Base-by-base conservation (phyloP, 2,888 invertebrate genomes). In the Glaucopsyche alexis region DNA sequence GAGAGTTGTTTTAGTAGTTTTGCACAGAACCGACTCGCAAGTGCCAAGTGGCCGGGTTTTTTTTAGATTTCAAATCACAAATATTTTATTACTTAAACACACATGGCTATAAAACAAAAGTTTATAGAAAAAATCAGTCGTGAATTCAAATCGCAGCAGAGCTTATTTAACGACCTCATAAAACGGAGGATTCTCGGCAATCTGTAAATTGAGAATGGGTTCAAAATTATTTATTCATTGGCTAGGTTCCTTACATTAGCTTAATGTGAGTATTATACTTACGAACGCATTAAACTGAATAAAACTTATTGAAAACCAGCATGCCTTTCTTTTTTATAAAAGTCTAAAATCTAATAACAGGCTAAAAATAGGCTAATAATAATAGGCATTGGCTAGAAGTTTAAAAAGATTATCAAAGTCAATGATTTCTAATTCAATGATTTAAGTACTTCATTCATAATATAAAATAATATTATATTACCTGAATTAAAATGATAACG, bases 161-260 rank as follows among this genome's bases (percentile, higher is more conserved):
- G 14, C 29, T 69, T 69, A 69, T 69, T 69, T 69, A 47, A 49
- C 69, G 69, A 69, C 29, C 14, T 0, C 69, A 69, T 69, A 69
- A 69, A 69, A 69, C 69, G 29, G 47, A 69, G 69, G 47, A 67
- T 69, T 69, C 69, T 29, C 69, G 47, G 13, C 69, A 69, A 69
- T 69, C 47, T 29, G 69, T 14, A 69, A 69, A 69, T 69, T 69
- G 69, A 69, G 29, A 69, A 69, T 45, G 67, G 16, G 42, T 67
- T 45, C 16, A 67, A 47, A 67, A 67, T 42, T 42, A 45, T 45
- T 47, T 69, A 47, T 69, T 69, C 29, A 69, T 69, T 49, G 69
- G 16, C 29, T 47, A 16, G 67, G 49, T 7, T 47, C 19, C 11
- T 49, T 1, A 66, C 66, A 66, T 67, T 67, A 67, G 45, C 45